phyloP scores from a whole-genome alignment of 2,113 vertebrate genomes.

The Echinops telfairi region DNA sequence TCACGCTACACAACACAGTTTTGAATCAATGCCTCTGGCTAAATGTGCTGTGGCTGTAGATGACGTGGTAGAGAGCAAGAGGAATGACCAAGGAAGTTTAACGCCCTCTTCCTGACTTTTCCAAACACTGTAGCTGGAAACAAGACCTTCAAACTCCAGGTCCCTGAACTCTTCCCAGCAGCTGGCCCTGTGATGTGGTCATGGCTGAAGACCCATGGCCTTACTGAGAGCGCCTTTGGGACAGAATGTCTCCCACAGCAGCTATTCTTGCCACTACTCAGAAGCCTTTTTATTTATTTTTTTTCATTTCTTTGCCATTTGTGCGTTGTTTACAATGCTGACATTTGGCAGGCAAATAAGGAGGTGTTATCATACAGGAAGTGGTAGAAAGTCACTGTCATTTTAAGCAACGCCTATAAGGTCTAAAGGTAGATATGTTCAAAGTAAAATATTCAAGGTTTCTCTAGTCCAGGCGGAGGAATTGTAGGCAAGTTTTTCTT shows the following conservation, averaged over 20 bases:
- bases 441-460: conserved; percentile 30
- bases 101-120: not conserved
- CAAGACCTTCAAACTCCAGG: conserved; percentile 3
- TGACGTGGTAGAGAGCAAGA: not conserved
- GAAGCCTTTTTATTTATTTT: not conserved
- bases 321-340: not conserved
- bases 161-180: not conserved
- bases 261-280: not conserved
- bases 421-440: conserved; percentile 29
- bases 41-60: not conserved
- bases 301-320: conserved; percentile 14
- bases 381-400: conserved; percentile 42
- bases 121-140: not conserved
- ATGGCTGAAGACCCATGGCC: not conserved
- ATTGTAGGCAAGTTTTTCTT: not conserved
- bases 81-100: not conserved
- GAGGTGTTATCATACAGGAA: conserved; percentile 30
- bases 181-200: not conserved
- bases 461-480: not conserved
- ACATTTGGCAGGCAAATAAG: conserved; percentile 5
- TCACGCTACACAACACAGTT: not conserved
- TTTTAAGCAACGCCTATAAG: conserved; percentile 5
- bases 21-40: not conserved
- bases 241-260: not conserved
- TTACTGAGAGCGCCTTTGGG: not conserved